These are phyloP conservation scores for Aix galericulata DNA, from an alignment of 2,113 vertebrate genomes.

Conservation along the genomic window DNA sequence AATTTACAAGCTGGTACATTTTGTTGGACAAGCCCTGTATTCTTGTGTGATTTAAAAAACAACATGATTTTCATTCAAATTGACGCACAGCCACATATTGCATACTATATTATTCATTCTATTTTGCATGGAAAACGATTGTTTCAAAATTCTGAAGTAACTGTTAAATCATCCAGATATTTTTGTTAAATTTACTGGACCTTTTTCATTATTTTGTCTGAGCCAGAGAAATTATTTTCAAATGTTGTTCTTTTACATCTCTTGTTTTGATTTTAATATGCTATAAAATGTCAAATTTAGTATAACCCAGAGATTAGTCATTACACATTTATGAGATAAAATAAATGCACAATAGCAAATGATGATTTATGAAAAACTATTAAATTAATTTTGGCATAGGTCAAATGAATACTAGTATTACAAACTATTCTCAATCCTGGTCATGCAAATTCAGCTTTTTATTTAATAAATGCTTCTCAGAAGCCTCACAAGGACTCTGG, in stretches of 20 bases:
- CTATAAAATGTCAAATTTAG: background rate
- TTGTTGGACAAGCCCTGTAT: background rate
- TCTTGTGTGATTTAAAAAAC: background rate
- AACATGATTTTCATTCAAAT: background rate
- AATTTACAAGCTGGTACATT: background rate
- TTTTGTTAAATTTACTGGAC: background rate
- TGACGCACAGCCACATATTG: background rate
- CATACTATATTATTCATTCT: background rate
- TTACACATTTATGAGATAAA: constrained; percentile 1
- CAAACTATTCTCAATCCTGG: background rate
- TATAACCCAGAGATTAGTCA: background rate
- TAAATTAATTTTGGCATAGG: background rate
- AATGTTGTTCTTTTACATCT: background rate
- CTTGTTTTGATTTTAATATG: background rate
- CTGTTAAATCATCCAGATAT: background rate
- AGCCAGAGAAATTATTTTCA: background rate
- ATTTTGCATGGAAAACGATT: background rate
- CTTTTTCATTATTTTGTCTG: background rate
- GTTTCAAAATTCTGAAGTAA: background rate
- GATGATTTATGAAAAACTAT: constrained; percentile 6
- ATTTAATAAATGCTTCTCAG: background rate
- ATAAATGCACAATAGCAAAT: background rate
- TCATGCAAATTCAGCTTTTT: background rate
- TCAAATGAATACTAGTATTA: background rate
- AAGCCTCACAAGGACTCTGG: background rate